Evolutionary conservation across 2,888 invertebrate genomes (phyloP).

Genomic region (Agrotis ipsilon): DNA sequence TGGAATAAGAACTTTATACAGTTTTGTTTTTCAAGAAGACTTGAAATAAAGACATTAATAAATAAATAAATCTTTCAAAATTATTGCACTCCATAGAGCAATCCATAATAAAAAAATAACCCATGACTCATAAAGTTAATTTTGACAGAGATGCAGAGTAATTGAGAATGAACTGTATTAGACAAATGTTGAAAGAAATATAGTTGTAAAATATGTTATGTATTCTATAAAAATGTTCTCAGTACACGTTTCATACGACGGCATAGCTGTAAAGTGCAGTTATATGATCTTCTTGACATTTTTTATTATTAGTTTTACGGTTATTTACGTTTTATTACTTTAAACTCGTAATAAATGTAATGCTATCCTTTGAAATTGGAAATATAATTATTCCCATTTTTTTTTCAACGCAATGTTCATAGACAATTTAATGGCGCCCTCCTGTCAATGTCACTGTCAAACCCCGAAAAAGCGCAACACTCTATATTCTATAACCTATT

Average conservation of each 20-base stretch:
- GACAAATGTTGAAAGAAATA: conserved; percentile 9
- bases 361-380: not conserved
- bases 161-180: not conserved
- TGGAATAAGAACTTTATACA: not conserved
- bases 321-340: conserved; percentile 24
- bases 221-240: conserved; percentile 20
- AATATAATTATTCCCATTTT: too few relatives aligned
- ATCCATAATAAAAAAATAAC: too few relatives aligned
- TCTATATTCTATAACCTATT: too few relatives aligned
- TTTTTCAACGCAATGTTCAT: too few relatives aligned
- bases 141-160: too few relatives aligned
- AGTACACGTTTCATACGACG: conserved; percentile 19
- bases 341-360: not conserved
- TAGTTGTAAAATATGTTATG: conserved; percentile 13
- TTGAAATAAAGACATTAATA: not conserved
- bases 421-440: too few relatives aligned
- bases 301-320: conserved; percentile 24
- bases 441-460: too few relatives aligned
- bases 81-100: too few relatives aligned
- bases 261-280: conserved; percentile 38
- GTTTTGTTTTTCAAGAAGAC: not conserved
- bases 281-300: conserved; percentile 39
- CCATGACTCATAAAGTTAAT: too few relatives aligned
- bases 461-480: too few relatives aligned
- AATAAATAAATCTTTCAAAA: too few relatives aligned